Base-by-base conservation (phyloP, 2,888 invertebrate genomes). In the Chloromyia formosa region DNA sequence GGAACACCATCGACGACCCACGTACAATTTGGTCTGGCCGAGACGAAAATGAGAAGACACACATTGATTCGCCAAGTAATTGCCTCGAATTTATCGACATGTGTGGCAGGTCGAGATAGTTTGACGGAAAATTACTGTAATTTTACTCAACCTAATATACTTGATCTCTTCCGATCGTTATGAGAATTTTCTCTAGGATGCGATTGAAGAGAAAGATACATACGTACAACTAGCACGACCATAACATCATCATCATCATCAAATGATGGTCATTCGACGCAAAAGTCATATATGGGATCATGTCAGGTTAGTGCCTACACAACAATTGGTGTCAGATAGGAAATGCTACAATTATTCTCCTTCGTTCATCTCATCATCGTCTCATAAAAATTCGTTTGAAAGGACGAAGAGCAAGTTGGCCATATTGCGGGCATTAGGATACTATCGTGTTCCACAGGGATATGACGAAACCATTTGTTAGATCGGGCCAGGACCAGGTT, bases 71-170 rank as follows among this genome's bases (percentile, higher is more conserved):
- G 61, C 73, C 60, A 60, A 61, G 64, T 54, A 74, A 64, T 74
- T 62, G 61, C 53, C 54, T 72, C 20, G 45, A 68, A 73, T 75
- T 74, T 76, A 76, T 76, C 76, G 74, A 76, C 76, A 76, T 76
- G 76, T 76, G 76, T 76, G 76, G 76, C 76, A 76, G 73, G 73
- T 76, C 76, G 61, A 75, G 76, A 76, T 74, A 75, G 75, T 76
- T 66, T 68, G 75, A 69, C 71, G 22, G 69, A 62, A 76, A 76
- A 76, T 76, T 75, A 76, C 76, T 58, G 75, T 76, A 76, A 76
- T 76, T 73, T 76, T n/a, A 45, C 22, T n/a, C 45, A 18, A 42
- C 68, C 71, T 71, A 56, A 66, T 66, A 76, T 73, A 71, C 75
- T 76, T 73, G 76, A 75, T 76, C 75, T 73, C 73, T 74, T 74